Percentiles rank a stretch among this genome's conserved stretches.
Conservation (phyloP, 2,113 vertebrate genomes). For the Mesitornis unicolor region DNA sequence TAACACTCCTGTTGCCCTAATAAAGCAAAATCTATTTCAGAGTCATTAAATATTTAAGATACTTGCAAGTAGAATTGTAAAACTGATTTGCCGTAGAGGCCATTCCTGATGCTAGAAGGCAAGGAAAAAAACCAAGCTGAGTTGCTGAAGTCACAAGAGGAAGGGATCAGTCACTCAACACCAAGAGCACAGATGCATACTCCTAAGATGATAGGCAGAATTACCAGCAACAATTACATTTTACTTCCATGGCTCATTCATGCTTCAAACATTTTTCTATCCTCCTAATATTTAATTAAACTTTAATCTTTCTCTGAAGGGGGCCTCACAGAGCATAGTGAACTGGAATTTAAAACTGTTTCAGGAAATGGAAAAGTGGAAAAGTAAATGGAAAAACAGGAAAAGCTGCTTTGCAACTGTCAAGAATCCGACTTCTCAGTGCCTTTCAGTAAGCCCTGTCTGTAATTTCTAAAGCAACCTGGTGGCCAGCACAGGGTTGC, state of each 20-base stretch:
- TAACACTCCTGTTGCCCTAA: neutral
- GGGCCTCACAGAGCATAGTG: neutral
- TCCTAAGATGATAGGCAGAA: neutral
- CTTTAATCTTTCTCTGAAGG: neutral
- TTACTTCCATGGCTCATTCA: neutral
- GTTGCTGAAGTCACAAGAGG: neutral
- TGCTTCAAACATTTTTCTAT: neutral
- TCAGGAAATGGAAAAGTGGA: neutral
- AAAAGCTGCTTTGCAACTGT: neutral
- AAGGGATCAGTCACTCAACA: neutral
- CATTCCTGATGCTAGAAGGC: neutral
- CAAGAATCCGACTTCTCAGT: neutral
- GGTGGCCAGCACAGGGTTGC: neutral
- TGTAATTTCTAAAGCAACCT: neutral
- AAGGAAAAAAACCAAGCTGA: neutral
- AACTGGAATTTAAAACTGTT: neutral
- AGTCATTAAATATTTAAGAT: neutral
- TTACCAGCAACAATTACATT: neutral
- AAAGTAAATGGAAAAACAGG: neutral
- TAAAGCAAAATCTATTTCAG: neutral
- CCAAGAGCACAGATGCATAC: rapidly evolving
- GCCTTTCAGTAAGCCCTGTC: neutral
- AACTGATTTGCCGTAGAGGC: neutral
- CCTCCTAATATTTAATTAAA: neutral
- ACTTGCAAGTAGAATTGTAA: neutral